Evolutionary conservation across 2,797 vertebrate species (phyloP).

Genomic region (Oreonectes daqikongensis): DNA sequence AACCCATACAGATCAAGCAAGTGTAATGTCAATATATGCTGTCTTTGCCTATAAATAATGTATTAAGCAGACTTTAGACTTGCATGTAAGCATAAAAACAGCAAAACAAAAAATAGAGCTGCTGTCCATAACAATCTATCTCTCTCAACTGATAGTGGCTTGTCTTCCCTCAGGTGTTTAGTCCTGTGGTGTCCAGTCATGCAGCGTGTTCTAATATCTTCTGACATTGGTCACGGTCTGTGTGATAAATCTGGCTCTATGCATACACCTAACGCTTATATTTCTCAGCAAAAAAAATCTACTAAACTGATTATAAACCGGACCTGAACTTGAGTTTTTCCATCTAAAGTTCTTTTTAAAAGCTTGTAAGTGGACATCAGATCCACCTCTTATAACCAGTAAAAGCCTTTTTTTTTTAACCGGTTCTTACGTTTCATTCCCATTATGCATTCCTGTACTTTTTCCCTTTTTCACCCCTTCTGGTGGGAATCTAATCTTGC

Average conservation of each 20-base stretch:
- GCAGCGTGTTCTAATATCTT: constrained; percentile 5
- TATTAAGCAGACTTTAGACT: background rate
- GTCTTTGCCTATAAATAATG: too few species aligned
- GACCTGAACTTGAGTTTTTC: background rate
- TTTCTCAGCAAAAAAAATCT: background rate
- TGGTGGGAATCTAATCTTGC: constrained; percentile 11
- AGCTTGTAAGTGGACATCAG: background rate
- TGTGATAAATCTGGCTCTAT: constrained; percentile 5
- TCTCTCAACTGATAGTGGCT: constrained; percentile 4
- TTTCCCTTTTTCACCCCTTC: background rate
- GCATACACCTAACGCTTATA: background rate
- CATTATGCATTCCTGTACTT: constrained; percentile 8
- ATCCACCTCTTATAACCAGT: constrained; percentile 4
- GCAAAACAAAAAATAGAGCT: constrained; percentile 2
- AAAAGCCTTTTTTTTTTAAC: background rate
- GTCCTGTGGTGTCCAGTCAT: constrained; percentile 1
- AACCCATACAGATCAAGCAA: too few species aligned
- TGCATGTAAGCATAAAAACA: constrained; percentile 3
- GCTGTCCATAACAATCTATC: background rate
- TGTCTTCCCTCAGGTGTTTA: constrained; percentile 1
- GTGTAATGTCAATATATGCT: too few species aligned
- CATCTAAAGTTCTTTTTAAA: background rate
- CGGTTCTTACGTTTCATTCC: constrained; percentile 10
- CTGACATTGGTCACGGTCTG: constrained; percentile 20
- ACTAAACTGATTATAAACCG: background rate